Evolutionary conservation across 2,797 vertebrate species (phyloP), one percentile per base, ranked within the genome.

Genomic region (Lutra lutra): DNA sequence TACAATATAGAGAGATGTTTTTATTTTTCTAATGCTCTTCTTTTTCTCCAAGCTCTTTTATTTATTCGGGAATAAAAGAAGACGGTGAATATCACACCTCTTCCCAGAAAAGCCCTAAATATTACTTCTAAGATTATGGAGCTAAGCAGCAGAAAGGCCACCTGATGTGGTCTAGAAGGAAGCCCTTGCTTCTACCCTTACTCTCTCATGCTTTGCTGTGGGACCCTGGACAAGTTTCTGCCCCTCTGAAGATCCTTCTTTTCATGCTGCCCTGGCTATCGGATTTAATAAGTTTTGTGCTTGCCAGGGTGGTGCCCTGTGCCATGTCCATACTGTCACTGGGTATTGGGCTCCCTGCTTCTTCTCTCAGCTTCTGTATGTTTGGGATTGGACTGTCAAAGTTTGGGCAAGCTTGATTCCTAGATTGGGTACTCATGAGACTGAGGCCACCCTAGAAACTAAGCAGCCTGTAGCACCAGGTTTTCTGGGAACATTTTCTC

Each of bases 21-120:
- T 89, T 60, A 32, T 79, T 91, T 35, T 12, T 40, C 79, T 82
- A 2, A 40, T 92, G 60, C 20, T 13, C 60, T 95, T 89, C 8
- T 96, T 78, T 96, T 96, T 66, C 91, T 82, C 13, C 51, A 94
- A 64, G 35, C 56, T 86, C 35, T 32, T 87, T 77, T 56, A 89
- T 38, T 43, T 48, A 79, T 7, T 1, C 27, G 56, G 2, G 66
- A 72, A 40, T 73, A n/a, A 86, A 56, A 62, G 32, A 84, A 38
- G 17, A 51, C 46, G 46, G 15, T 56, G 94, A 62, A 32, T 80
- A 18, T 0, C n/a, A 29, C 4, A 70, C 58, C 35, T 25, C 4
- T 92, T 91, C 38, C n/a, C 20, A 72, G 8, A 88, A 82, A 56
- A 62, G 1, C 46, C 68, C 66, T 88, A 73, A 84, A n/a, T 70